Percentiles rank a stretch among this genome's conserved stretches.
Evolutionary conservation across 2,888 invertebrate species (phyloP).

Genomic region (Vanessa cardui): DNA sequence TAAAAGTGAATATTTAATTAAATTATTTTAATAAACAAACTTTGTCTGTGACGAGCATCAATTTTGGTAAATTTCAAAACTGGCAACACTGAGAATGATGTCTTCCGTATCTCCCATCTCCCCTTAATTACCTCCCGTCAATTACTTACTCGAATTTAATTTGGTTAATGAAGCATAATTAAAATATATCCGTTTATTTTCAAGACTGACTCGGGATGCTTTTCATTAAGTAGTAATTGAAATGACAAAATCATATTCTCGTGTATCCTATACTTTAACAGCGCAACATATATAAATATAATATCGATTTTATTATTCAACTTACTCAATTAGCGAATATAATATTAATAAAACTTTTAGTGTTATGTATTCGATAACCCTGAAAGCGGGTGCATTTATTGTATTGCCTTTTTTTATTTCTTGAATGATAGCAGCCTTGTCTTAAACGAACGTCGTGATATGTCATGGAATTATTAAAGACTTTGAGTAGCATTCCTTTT

Average conservation of each 20-base stretch:
- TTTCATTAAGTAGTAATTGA: slow-evolving; percentile 27
- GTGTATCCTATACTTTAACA: neutral
- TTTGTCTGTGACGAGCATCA: slow-evolving; percentile 45
- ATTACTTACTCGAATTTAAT: slow-evolving; percentile 80
- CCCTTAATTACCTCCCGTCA: slow-evolving; percentile 75
- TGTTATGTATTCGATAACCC: too few species aligned
- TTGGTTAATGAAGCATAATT: slow-evolving; percentile 82
- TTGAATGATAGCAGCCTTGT: too few species aligned
- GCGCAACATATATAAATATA: too few species aligned
- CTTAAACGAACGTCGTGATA: too few species aligned
- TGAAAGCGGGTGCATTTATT: too few species aligned
- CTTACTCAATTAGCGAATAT: too few species aligned
- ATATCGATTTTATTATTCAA: neutral
- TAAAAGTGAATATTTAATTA: slow-evolving; percentile 19
- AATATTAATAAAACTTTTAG: too few species aligned
- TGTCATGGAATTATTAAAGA: too few species aligned
- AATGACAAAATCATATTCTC: slow-evolving; percentile 30
- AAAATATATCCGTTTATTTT: slow-evolving; percentile 79
- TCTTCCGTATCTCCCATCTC: slow-evolving; percentile 57
- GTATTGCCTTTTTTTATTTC: too few species aligned
- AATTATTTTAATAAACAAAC: slow-evolving; percentile 59
- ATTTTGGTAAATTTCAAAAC: slow-evolving; percentile 50
- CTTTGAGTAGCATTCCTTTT: too few species aligned
- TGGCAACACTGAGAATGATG: slow-evolving; percentile 58
- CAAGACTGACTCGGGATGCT: slow-evolving; percentile 54